phyloP scores from a whole-genome alignment of 2,888 invertebrate species.

The Achlya flavicornis region DNA sequence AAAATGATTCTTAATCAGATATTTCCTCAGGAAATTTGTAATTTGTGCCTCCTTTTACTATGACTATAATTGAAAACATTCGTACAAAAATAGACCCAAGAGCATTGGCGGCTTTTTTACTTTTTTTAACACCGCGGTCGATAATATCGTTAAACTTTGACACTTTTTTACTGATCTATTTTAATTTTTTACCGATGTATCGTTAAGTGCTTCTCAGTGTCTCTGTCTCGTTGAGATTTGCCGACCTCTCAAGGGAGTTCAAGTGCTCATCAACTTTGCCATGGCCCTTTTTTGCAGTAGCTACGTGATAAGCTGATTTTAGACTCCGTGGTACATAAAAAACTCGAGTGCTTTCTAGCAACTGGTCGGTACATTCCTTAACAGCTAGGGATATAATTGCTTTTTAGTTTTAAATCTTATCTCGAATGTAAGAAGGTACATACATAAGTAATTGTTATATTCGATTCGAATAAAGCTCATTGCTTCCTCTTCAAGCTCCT shows the following conservation, averaged over 20 bases:
- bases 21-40: conserved; percentile 75
- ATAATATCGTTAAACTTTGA: conserved; percentile 69
- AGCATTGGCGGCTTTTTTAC: conserved; percentile 48
- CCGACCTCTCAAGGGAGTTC: conserved; percentile 12
- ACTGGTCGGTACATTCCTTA: not conserved
- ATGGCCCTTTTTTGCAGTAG: conserved; percentile 15
- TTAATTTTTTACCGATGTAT: conserved; percentile 50
- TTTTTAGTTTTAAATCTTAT: no score
- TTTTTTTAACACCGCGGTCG: conserved; percentile 47
- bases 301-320: conserved; percentile 6
- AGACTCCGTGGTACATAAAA: not conserved
- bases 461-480: no score
- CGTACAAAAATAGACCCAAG: conserved; percentile 41
- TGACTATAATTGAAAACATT: conserved; percentile 73
- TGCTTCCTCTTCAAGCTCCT: not conserved
- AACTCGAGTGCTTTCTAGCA: not conserved
- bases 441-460: no score
- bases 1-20: conserved; percentile 59
- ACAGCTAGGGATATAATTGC: no score
- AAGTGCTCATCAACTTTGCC: conserved; percentile 19
- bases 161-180: conserved; percentile 66
- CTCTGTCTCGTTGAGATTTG: conserved; percentile 18
- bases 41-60: conserved; percentile 61
- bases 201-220: conserved; percentile 66
- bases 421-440: no score